phyloP scores from a whole-genome alignment of 2,113 vertebrate genomes.

The Chionis minor region DNA sequence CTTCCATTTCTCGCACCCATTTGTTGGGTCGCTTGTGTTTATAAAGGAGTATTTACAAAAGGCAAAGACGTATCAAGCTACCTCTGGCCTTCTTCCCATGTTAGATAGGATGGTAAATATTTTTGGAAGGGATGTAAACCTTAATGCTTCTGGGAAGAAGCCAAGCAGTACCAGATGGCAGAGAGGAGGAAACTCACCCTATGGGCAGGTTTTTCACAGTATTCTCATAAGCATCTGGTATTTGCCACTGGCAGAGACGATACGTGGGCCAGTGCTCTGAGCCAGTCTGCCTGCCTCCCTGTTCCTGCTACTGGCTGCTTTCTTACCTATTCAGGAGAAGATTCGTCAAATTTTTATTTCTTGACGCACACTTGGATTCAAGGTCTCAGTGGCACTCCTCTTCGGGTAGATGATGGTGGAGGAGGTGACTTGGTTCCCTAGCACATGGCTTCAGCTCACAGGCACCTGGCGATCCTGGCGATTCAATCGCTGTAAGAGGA shows the following conservation, averaged over 20 bases:
- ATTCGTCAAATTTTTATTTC: not conserved
- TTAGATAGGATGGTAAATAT: constrained; percentile 33
- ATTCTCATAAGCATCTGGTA: constrained; percentile 19
- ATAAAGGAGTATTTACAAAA: not conserved
- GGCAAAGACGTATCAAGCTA: not conserved
- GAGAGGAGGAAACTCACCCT: constrained; percentile 21
- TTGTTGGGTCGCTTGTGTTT: not conserved
- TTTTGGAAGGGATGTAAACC: constrained; percentile 39
- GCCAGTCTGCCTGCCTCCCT: not conserved
- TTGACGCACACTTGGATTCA: not conserved
- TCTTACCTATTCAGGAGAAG: not conserved
- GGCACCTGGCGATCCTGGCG: accelerated
- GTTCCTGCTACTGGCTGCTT: not conserved
- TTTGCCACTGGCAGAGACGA: constrained; percentile 7
- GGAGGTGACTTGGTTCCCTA: not conserved
- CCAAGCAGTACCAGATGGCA: not conserved
- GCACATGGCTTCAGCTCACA: not conserved
- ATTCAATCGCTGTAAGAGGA: not conserved
- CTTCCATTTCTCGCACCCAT: not conserved
- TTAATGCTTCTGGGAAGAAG: constrained; percentile 28
- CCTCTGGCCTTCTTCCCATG: constrained; percentile 1
- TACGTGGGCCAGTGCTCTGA: not conserved
- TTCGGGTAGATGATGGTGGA: not conserved
- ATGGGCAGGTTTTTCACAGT: constrained; percentile 19
- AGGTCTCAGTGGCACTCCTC: not conserved